Percentiles rank a stretch among this genome's conserved stretches.
Evolutionary conservation across 2,797 vertebrate species (phyloP).

Genomic region (Pipistrellus nathusii): DNA sequence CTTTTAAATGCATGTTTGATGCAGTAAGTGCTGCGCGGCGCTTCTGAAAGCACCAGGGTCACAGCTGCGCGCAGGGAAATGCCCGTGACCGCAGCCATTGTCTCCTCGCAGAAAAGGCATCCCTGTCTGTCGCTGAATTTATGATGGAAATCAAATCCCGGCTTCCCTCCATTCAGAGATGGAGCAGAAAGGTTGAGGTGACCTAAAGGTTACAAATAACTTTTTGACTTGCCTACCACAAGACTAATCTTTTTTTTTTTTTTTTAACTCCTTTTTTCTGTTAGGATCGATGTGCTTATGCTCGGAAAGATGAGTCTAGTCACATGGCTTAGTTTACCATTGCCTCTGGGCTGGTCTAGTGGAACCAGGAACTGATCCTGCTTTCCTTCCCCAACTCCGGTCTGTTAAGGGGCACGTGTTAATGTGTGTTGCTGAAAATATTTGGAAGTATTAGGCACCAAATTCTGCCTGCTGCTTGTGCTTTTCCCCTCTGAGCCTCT

Average conservation of each 20-base stretch:
- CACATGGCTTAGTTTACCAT: constrained; percentile 67
- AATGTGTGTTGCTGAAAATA: constrained; percentile 23
- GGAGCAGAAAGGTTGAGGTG: constrained; percentile 68
- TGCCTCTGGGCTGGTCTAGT: constrained; percentile 24
- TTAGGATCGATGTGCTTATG: constrained; percentile 56
- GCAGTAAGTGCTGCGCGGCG: constrained; percentile 58
- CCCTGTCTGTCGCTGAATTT: constrained; percentile 67
- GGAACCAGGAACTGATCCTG: constrained; percentile 25
- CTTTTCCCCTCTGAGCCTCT: neutral
- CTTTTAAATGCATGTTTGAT: constrained; percentile 80
- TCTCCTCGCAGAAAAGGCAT: constrained; percentile 78
- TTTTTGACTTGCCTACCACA: constrained; percentile 59
- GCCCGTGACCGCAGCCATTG: constrained; percentile 66
- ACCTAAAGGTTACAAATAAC: constrained; percentile 76
- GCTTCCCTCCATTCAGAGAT: constrained; percentile 60
- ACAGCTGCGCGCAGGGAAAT: constrained; percentile 76
- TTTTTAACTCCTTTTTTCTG: constrained; percentile 49
- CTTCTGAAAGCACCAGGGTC: constrained; percentile 76
- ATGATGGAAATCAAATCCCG: constrained; percentile 78
- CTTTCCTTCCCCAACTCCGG: neutral
- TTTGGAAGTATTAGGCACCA: neutral
- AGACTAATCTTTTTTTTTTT: constrained; percentile 65
- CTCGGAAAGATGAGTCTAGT: constrained; percentile 47
- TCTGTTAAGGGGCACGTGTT: constrained; percentile 1
- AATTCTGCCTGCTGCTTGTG: neutral